Percentiles rank a stretch among this genome's conserved stretches.
These are phyloP conservation scores for Tychaedon coryphoeus DNA, from an alignment of 2,113 vertebrate genomes.

Conservation along the genomic window DNA sequence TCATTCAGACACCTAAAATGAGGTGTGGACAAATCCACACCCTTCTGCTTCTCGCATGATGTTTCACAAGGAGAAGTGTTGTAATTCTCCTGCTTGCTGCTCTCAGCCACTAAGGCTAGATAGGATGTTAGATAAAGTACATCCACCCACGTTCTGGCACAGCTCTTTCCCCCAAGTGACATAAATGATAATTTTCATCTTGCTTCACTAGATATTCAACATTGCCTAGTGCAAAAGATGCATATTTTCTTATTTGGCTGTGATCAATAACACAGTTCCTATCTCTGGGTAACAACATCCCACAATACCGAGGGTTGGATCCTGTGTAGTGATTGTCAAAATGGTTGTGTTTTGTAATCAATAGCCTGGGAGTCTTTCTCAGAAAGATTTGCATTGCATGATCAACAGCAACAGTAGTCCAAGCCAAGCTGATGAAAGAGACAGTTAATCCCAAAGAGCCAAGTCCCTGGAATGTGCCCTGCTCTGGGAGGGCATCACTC, in stretches of 20 bases:
- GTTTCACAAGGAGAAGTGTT: not conserved
- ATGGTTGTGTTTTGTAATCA: not conserved
- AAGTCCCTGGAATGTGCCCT: constrained; percentile 23
- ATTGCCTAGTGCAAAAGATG: not conserved
- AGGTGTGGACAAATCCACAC: not conserved
- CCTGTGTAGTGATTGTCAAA: not conserved
- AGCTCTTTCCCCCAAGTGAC: not conserved
- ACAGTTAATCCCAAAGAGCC: constrained; percentile 61
- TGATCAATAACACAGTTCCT: constrained; percentile 1
- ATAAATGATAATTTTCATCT: not conserved
- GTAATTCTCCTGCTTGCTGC: not conserved
- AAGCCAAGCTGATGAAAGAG: constrained; percentile 29
- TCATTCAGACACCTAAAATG: not conserved
- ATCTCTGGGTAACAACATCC: not conserved
- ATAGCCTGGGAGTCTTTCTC: not conserved
- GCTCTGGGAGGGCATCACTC: not conserved
- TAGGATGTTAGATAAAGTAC: not conserved
- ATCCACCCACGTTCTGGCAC: not conserved
- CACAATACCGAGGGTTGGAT: not conserved
- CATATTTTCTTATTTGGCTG: not conserved
- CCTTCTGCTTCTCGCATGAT: not conserved
- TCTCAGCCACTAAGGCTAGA: not conserved
- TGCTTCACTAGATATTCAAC: not conserved
- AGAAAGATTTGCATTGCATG: constrained; percentile 20
- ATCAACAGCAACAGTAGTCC: not conserved